Conservation (phyloP, 2,797 vertebrate species). For the Tenualosa ilisha region DNA sequence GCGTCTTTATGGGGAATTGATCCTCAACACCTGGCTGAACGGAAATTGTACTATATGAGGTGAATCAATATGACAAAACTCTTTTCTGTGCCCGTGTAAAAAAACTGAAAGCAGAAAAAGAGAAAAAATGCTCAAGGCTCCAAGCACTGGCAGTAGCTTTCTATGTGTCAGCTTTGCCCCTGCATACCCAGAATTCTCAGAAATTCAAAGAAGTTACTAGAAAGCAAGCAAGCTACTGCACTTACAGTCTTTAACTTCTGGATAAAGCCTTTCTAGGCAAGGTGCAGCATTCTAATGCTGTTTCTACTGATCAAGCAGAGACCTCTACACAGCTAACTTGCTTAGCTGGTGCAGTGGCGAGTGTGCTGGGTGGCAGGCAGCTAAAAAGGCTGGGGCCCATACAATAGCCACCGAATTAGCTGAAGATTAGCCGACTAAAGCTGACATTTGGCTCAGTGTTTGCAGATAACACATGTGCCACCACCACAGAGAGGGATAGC, state of each 20-base stretch:
- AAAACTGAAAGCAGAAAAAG: neutral
- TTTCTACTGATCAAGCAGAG: neutral
- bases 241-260: neutral
- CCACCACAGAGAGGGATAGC: neutral
- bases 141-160: neutral
- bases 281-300: neutral
- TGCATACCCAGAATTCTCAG: neutral
- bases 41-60: neutral
- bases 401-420: conserved; percentile 11
- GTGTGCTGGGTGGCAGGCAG: neutral
- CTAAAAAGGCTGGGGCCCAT: neutral
- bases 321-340: too few species aligned
- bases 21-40: neutral
- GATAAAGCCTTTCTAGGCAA: neutral
- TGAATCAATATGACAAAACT: neutral
- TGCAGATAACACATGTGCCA: neutral
- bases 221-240: neutral
- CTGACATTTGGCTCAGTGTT: conserved; percentile 5
- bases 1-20: neutral
- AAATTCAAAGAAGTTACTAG: neutral
- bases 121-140: neutral
- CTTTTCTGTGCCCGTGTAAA: neutral
- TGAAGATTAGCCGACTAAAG: conserved; percentile 19
- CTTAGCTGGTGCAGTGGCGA: too few species aligned
- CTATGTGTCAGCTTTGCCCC: neutral